phyloP scores from a whole-genome alignment of 2,888 invertebrate species.

The Epirrhoe tristata region DNA sequence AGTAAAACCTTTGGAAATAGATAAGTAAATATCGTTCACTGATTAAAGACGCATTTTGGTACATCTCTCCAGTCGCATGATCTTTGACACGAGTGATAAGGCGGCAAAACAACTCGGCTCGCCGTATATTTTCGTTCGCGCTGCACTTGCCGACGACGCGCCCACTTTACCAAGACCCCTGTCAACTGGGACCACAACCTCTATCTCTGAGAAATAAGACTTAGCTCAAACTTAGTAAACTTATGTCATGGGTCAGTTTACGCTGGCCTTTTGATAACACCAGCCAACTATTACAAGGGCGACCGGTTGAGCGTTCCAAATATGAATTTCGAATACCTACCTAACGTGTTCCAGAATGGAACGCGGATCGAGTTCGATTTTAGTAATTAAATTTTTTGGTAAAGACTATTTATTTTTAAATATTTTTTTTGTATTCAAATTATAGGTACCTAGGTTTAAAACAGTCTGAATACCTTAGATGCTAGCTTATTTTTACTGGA shows the following conservation, averaged over 20 bases:
- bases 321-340: constrained; percentile 75
- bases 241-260: constrained; percentile 62
- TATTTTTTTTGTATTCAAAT: too few relatives aligned
- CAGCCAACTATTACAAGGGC: constrained; percentile 85
- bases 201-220: constrained; percentile 50
- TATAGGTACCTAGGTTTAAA: too few relatives aligned
- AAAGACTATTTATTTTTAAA: not conserved
- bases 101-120: constrained; percentile 84
- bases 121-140: constrained; percentile 84
- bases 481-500: too few relatives aligned
- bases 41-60: constrained; percentile 1
- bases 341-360: constrained; percentile 74
- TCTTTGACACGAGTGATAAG: constrained; percentile 81
- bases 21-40: not conserved
- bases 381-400: not conserved
- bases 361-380: constrained; percentile 53
- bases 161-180: constrained; percentile 67
- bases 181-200: constrained; percentile 57
- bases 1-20: too few relatives aligned
- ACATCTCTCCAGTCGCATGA: constrained; percentile 31
- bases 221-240: constrained; percentile 37
- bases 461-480: too few relatives aligned
- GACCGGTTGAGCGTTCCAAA: constrained; percentile 82
- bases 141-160: constrained; percentile 82
- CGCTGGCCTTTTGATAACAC: constrained; percentile 78